A percentile compares a stretch with the other conserved stretches of the same genome.
Conservation (phyloP, 2,113 vertebrate genomes). For the Anguilla rostrata region DNA sequence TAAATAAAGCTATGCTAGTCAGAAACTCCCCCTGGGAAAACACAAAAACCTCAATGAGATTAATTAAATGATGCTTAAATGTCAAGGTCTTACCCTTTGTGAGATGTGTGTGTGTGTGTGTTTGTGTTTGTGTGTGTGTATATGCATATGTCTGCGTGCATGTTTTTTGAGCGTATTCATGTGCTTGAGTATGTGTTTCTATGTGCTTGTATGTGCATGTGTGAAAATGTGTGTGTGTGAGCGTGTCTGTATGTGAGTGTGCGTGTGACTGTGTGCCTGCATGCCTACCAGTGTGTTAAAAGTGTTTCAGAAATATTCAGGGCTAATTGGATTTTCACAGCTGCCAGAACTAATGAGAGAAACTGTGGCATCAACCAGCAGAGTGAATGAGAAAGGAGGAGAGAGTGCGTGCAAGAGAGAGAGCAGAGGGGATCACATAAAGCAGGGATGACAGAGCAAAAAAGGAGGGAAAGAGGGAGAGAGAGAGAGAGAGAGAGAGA, state of each 20-base stretch:
- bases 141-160: not conserved
- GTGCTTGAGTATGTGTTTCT: not conserved
- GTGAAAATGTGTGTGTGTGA: not conserved
- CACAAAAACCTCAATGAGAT: not conserved
- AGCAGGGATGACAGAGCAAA: not conserved
- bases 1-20: not conserved
- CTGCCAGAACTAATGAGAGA: constrained; percentile 21
- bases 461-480: not conserved
- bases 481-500: not conserved
- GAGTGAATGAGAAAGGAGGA: constrained; percentile 17
- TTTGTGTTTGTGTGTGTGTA: not conserved
- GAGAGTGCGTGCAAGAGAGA: not conserved
- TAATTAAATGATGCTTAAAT: not conserved
- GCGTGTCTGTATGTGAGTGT: not conserved
- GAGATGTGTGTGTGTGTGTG: not conserved
- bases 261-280: not conserved
- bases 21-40: not conserved
- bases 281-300: not conserved
- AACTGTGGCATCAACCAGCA: constrained; percentile 56
- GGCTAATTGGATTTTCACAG: constrained; percentile 17
- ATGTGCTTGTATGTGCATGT: not conserved
- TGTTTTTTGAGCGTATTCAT: not conserved
- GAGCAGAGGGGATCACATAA: not conserved
- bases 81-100: not conserved
- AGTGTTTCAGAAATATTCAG: not conserved